Percentiles rank a stretch among this genome's conserved stretches.
phyloP scores from a whole-genome alignment of 2,888 invertebrate species.

The Masnerella sp. region DNA sequence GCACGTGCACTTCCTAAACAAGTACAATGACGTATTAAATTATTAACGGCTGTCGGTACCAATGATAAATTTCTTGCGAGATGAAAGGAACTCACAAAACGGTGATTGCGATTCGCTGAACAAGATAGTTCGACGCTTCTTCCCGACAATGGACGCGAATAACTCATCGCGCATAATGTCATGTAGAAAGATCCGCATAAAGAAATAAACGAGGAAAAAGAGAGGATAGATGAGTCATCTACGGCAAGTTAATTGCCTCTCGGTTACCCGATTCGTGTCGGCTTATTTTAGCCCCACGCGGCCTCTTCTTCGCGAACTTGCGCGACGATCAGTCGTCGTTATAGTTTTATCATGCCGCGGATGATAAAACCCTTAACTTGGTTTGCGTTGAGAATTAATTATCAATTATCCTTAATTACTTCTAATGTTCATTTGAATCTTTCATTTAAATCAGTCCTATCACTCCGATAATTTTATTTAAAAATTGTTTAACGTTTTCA shows the following conservation, averaged over 20 bases:
- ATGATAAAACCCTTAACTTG: too few relatives aligned
- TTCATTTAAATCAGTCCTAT: too few relatives aligned
- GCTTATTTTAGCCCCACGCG: conserved; percentile 41
- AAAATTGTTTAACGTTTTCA: too few relatives aligned
- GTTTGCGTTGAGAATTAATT: too few relatives aligned
- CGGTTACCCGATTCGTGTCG: conserved; percentile 59
- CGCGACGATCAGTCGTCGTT: conserved; percentile 26
- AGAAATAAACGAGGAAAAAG: conserved; percentile 58
- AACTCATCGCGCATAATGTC: conserved; percentile 59
- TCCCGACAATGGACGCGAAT: conserved; percentile 59
- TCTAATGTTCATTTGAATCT: too few relatives aligned
- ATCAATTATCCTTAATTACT: too few relatives aligned
- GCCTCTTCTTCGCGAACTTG: conserved; percentile 12
- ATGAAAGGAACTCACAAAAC: conserved; percentile 57
- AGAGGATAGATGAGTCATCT: conserved; percentile 58
- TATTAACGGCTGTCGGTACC: conserved; percentile 71
- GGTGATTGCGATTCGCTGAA: conserved; percentile 58
- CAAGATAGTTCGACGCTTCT: conserved; percentile 58
- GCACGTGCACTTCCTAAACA: conserved; percentile 38
- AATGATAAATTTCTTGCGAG: conserved; percentile 58
- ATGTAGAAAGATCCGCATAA: conserved; percentile 44
- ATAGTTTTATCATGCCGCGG: conserved; percentile 38
- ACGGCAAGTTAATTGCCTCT: conserved; percentile 63
- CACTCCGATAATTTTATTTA: too few relatives aligned
- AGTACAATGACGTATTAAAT: conserved; percentile 70